phyloP scores from a whole-genome alignment of 2,113 vertebrate genomes.

The Heteronetta atricapilla region DNA sequence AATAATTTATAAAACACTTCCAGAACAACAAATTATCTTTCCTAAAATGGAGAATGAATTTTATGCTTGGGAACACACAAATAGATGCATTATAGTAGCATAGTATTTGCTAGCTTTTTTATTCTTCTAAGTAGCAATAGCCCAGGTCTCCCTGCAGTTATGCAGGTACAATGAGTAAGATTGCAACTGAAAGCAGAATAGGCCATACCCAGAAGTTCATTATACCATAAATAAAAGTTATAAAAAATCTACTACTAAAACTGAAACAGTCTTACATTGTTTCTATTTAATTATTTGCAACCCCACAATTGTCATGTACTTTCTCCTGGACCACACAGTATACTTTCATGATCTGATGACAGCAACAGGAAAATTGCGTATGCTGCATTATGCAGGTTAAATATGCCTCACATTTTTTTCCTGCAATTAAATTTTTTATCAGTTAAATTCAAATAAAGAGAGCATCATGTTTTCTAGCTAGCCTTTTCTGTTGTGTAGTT shows the following conservation, averaged over 20 bases:
- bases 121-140: neutral
- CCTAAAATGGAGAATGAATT: neutral
- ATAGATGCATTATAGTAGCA: neutral
- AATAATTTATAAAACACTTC: constrained; percentile 52
- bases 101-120: neutral
- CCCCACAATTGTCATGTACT: neutral
- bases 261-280: neutral
- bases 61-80: neutral
- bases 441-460: neutral
- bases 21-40: constrained; percentile 13
- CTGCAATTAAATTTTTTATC: neutral
- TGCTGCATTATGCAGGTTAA: neutral
- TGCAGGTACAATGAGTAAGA: accelerated
- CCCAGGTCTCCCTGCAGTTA: neutral
- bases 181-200: neutral
- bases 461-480: neutral
- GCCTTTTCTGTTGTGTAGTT: neutral
- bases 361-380: neutral
- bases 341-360: neutral
- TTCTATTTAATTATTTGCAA: neutral
- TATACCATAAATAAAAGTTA: neutral
- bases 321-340: neutral
- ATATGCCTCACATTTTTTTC: neutral
- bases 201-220: neutral
- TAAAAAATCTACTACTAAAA: neutral